Evolutionary conservation across 1,140 invertebrate genomes (phyloP), one percentile per base, ranked within the genome.

Genomic region (Caerostris extrusa): DNA sequence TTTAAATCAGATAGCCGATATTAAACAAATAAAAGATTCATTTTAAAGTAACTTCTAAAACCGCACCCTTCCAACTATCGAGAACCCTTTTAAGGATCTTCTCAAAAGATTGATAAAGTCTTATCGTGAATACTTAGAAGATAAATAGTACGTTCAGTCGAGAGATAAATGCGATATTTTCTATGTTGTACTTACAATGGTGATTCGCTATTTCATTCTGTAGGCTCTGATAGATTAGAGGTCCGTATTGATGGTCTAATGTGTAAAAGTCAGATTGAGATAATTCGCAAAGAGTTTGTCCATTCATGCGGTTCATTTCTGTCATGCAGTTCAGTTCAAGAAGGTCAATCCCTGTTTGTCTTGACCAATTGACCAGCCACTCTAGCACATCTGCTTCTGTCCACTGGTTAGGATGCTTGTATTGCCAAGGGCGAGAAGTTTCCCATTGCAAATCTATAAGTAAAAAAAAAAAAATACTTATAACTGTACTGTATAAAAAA

Each of bases 341-440:
- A 1, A 95, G 60, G 57, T 95, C 95, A 5, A 94, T 82, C 12
- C 90, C 86, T 5, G 93, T 90, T 55, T 94, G 82, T 50, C 88
- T 81, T 5, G 95, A 95, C 95, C 95, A 95, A 34, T 71, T 87
- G 3, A 94, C 81, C n/a, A 95, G 92, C 94, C 94, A 95, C 7
- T 95, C 94, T 56, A 94, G 82, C 8, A 95, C 94, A 56, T 95
- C 95, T 10, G 34, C 58, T 61, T 93, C 82, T 53, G 71, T 93
- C 95, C 95, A 95, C 67, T 95, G 94, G 4, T 94, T 93, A 3
- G 95, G 95, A n/a, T 88, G 83, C 34, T 94, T 94, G 69, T 81
- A 88, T 50, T 93, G 85, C 93, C 93, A 95, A 7, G 91, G 69
- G 4, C 91, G 93, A 10, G 94, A 67, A n/a, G 69, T 55, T 10